phyloP scores from a whole-genome alignment of 2,113 vertebrate genomes.

The Fukomys damarensis region DNA sequence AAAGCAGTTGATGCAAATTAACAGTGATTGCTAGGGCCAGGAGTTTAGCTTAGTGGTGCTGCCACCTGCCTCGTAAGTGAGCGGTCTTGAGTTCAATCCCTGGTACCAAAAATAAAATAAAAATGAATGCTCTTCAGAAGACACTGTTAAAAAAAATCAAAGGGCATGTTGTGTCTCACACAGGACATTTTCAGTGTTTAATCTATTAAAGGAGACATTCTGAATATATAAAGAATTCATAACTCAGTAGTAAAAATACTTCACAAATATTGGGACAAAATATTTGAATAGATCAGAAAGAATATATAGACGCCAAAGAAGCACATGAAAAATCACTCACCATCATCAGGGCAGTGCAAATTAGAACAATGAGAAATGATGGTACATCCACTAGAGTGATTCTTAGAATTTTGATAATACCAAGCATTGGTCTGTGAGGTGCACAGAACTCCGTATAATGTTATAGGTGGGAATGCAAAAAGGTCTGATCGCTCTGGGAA shows the following conservation, averaged over 20 bases:
- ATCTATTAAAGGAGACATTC: neutral
- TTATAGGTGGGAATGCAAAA: neutral
- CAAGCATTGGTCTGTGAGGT: neutral
- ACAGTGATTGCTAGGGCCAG: too few relatives aligned
- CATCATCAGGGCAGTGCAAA: neutral
- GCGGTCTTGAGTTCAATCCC: too few relatives aligned
- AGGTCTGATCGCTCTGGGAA: neutral
- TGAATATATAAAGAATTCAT: neutral
- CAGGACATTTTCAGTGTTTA: neutral
- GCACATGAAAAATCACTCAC: neutral
- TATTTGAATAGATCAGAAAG: neutral
- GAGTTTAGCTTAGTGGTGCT: too few relatives aligned
- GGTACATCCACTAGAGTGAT: neutral
- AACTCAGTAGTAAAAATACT: conserved; percentile 19
- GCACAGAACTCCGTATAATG: neutral
- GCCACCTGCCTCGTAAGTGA: too few relatives aligned
- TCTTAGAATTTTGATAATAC: neutral
- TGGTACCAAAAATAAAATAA: too few relatives aligned
- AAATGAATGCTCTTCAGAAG: conserved; percentile 5
- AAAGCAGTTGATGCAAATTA: conserved; percentile 17
- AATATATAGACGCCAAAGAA: neutral
- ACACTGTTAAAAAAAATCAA: conserved; percentile 19
- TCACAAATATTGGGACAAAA: neutral
- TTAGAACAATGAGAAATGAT: neutral
- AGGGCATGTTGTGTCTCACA: neutral